Conservation (phyloP, 1,140 invertebrate species). For the Cataglyphis hispanica region DNA sequence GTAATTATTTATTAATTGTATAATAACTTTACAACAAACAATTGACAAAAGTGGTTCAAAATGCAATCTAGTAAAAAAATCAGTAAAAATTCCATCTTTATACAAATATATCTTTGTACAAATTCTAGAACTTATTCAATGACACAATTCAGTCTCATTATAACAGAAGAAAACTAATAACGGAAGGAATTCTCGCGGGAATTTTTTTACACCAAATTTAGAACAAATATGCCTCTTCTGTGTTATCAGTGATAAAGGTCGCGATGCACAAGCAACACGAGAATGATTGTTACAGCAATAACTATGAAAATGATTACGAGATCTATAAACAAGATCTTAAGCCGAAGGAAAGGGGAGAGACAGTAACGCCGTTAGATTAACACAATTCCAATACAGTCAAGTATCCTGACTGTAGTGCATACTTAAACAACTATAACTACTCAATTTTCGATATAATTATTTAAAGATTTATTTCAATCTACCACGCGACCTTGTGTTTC, state of each 20-base stretch:
- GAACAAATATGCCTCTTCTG: constrained; percentile 9
- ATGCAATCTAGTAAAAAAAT: background rate
- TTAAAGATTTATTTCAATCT: background rate
- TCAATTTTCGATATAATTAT: background rate
- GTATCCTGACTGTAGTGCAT: background rate
- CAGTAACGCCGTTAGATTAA: constrained; percentile 36
- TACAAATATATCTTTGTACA: background rate
- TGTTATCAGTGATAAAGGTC: constrained; percentile 72
- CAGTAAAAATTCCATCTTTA: background rate
- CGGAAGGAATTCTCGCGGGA: constrained; percentile 3
- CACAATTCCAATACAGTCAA: constrained; percentile 49
- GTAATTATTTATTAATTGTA: background rate
- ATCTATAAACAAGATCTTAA: constrained; percentile 64
- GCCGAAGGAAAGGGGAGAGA: background rate
- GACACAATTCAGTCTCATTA: background rate
- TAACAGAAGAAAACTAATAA: background rate
- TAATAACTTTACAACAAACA: background rate
- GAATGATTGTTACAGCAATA: constrained; percentile 71
- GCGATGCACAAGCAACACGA: constrained; percentile 48
- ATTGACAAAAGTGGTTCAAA: background rate
- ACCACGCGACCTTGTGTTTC: background rate
- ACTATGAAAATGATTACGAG: constrained; percentile 68
- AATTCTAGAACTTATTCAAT: background rate
- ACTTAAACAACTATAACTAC: background rate
- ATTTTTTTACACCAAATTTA: background rate